Base-by-base conservation (phyloP, 2,113 vertebrate species). In the Piprites chloris region DNA sequence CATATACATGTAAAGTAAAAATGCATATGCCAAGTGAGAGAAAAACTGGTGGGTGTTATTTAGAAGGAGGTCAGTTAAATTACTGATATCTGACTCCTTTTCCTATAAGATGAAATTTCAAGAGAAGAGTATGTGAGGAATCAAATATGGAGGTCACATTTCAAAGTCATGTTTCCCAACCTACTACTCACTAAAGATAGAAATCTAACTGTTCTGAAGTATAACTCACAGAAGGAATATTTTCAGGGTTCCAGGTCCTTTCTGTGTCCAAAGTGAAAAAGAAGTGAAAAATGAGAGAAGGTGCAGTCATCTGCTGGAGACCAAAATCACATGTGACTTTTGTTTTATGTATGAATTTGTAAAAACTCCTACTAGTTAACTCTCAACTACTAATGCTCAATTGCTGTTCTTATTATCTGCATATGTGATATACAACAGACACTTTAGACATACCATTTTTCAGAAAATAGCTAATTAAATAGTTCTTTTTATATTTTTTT, bases 61-160 rank as follows among this genome's bases (percentile, higher is more conserved):
- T 65, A 89, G 52, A 92, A 77, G 32, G 18, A 62, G 67, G 18
- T 62, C 3, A 10, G 16, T 56, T 68, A 88, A 92, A 88, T 77
- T 71, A 63, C 69, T 87, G 50, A 9, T 52, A 85, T 63, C 62
- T 72, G 17, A 50, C 39, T 72, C 14, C 18, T 67, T 89, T 74
- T 80, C 26, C 33, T 63, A 2, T 52, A 42, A 91, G 42, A 50
- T 0, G 74, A 56, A 78, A 81, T 84, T 93, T 89, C 61, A 85
- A 91, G 72, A 68, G 50, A 92, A 39, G 52, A 91, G 59, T 67
- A 68, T 50, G 19, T 75, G 61, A 85, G 16, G 65, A 94, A 87
- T 69, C 68, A 87, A 47, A 19, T 35, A 37, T 26, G 44, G 65
- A 91, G 68, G 84, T 93, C 87, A 89, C 23, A 81, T 93, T 94